Evolutionary conservation across 2,113 vertebrate genomes (phyloP).

Genomic region (Meleagris gallopavo): DNA sequence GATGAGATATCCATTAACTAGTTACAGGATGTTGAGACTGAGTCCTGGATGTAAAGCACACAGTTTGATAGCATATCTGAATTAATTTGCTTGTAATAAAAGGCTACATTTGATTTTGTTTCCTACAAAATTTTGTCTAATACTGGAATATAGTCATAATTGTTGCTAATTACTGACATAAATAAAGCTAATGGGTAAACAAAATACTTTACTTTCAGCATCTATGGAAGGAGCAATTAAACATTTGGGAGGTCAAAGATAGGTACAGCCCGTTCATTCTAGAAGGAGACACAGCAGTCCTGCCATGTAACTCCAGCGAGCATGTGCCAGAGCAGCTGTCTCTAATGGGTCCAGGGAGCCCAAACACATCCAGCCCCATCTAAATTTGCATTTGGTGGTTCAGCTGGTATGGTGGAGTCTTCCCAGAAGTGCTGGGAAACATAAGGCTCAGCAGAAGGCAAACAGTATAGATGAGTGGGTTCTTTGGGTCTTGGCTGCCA

Average conservation of each 20-base stretch:
- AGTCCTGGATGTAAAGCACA: background rate
- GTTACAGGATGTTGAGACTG: background rate
- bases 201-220: background rate
- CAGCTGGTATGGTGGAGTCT: background rate
- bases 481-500: background rate
- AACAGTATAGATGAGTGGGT: background rate
- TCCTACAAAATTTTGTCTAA: background rate
- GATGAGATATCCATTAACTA: background rate
- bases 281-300: fast-evolving
- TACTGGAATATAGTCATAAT: background rate
- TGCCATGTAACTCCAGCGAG: background rate
- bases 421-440: background rate
- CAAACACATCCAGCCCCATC: fast-evolving
- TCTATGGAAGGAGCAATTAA: background rate
- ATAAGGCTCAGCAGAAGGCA: conserved; percentile 29
- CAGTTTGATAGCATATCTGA: background rate
- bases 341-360: background rate
- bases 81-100: background rate
- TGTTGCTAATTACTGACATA: background rate
- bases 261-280: background rate
- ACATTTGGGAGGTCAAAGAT: background rate
- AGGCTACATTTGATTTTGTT: background rate
- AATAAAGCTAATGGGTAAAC: background rate
- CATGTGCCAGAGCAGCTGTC: background rate
- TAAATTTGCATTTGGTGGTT: background rate